Evolutionary conservation across 2,888 invertebrate species (phyloP), one percentile per base, ranked within the genome.

Genomic region (Tachystola acroxantha): DNA sequence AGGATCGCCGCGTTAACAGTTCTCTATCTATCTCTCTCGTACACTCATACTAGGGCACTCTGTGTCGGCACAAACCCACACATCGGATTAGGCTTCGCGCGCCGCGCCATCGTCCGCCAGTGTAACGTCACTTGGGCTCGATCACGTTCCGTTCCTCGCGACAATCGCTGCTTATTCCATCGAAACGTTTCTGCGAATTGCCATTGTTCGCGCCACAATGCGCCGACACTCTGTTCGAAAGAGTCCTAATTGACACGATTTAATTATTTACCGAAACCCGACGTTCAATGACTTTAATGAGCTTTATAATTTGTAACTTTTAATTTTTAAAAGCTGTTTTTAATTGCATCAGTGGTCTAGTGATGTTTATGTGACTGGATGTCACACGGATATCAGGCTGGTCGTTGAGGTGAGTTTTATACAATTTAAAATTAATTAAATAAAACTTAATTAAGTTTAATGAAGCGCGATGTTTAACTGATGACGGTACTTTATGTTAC

Each of bases 1-100:
- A 79, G 79, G 74, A 82, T 76, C 78, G 85, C 58, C 76, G 82
- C 79, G 84, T 78, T 76, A 81, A 79, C 84, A 80, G 72, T 63
- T 55, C 65, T 69, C 68, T 66, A 64, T 64, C 70, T 64, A 67
- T 74, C 72, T 59, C 64, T 39, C 62, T 73, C 73, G 61, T 75
- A 64, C 78, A 64, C 68, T 40, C 68, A 59, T 60, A 65, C 68
- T 34, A 26, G 22, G 42, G 34, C 49, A 36, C 40, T 10, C 26
- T 35, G 36, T 7, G 36, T 7, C 7, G 13, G 14, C 10, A 5
- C 3, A 36, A 53, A 54, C 60, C 36, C 56, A 53, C 57, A 50
- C 53, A 46, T 39, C 31, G 36, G 36, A 30, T 38, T 13, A 41
- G 33, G 41, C 46, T 37, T 33, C 9, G 25, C 33, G 16, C 33